phyloP scores from a whole-genome alignment of 92 coral and sea anemone genomes.

The Palythoa caribaeorum region DNA sequence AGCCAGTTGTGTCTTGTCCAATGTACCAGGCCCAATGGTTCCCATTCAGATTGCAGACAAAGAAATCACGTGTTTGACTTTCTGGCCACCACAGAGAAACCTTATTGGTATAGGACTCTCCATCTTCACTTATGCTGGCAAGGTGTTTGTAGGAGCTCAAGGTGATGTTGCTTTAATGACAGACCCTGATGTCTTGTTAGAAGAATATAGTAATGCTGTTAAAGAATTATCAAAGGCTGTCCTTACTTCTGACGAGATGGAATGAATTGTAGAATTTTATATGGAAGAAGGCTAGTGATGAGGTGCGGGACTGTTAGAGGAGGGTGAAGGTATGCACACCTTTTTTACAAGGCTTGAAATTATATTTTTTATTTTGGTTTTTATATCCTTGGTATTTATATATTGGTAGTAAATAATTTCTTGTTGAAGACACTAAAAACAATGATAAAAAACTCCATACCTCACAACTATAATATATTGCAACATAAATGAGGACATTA shows the following conservation, averaged over 20 bases:
- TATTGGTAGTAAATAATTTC: too few relatives aligned
- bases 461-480: background rate
- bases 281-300: background rate
- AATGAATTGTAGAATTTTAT: background rate
- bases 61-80: conserved; percentile 64
- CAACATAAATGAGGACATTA: background rate
- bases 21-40: conserved; percentile 90
- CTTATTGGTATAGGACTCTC: conserved; percentile 87
- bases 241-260: conserved; percentile 30
- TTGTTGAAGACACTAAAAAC: background rate
- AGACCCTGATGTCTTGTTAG: conserved; percentile 75
- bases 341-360: background rate
- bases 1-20: conserved; percentile 84
- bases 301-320: too few relatives aligned
- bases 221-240: conserved; percentile 63
- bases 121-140: conserved; percentile 83
- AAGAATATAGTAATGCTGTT: conserved; percentile 77
- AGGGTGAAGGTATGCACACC: background rate
- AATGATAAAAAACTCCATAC: background rate
- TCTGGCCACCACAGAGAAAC: conserved; percentile 92
- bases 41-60: conserved; percentile 67
- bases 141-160: conserved; percentile 80
- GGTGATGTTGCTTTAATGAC: conserved; percentile 76
- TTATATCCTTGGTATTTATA: background rate
- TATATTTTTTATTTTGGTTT: background rate